Conservation (phyloP, 2,888 invertebrate species). For the Erpobdella octoculata region DNA sequence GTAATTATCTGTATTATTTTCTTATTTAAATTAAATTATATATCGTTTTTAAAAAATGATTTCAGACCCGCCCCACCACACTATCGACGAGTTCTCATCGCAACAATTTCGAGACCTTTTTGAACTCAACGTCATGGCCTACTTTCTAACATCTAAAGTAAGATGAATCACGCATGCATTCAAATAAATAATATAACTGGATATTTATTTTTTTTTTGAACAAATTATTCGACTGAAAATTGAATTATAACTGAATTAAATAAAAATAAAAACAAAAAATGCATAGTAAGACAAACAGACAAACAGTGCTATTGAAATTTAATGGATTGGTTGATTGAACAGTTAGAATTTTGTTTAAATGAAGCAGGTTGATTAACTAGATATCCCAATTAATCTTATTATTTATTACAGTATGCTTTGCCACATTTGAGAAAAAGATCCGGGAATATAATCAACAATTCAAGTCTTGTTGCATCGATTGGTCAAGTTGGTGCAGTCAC, state of each 20-base stretch:
- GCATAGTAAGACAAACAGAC: no score
- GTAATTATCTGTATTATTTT: background rate
- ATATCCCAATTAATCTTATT: background rate
- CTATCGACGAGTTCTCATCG: constrained; percentile 46
- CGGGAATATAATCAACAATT: constrained; percentile 48
- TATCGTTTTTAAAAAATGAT: constrained; percentile 12
- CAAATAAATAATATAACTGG: no score
- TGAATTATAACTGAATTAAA: no score
- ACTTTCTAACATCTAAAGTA: constrained; percentile 47
- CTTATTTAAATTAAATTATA: background rate
- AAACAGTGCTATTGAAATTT: no score
- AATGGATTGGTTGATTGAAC: no score
- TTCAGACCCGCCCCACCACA: constrained; percentile 44
- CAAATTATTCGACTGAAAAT: background rate
- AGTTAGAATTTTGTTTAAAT: no score
- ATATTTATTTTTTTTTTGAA: background rate
- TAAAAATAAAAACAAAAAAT: no score
- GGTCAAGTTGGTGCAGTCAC: constrained; percentile 47
- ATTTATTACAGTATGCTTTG: constrained; percentile 43
- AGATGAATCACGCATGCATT: no score
- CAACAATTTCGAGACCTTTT: constrained; percentile 44
- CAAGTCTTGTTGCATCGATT: constrained; percentile 48
- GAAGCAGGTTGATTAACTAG: no score
- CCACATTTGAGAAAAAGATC: constrained; percentile 47
- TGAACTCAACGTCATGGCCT: constrained; percentile 46